phyloP scores from a whole-genome alignment of 2,113 vertebrate genomes.

The Petaurus breviceps region DNA sequence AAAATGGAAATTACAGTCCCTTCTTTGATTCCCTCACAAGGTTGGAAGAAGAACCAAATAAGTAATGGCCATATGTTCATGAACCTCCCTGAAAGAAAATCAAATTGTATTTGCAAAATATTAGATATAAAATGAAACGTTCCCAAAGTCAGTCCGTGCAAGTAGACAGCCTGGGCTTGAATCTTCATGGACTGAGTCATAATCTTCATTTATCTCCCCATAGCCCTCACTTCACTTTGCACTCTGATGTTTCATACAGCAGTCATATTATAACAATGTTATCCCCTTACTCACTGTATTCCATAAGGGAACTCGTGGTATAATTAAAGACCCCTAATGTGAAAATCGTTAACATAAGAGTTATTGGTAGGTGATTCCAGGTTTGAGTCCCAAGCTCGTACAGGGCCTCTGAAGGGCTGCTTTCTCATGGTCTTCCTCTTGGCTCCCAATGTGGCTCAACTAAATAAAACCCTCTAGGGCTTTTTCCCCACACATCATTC shows the following conservation, averaged over 20 bases:
- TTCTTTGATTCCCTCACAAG: background rate
- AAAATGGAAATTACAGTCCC: background rate
- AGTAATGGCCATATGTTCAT: background rate
- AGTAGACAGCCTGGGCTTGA: background rate
- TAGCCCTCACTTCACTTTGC: background rate
- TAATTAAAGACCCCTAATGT: background rate
- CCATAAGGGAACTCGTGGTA: background rate
- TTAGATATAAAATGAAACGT: background rate
- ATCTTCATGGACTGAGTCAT: background rate
- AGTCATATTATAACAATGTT: background rate
- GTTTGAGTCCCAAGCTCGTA: background rate
- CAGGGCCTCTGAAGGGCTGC: background rate
- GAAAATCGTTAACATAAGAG: background rate
- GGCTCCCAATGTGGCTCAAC: background rate
- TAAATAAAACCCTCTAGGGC: background rate
- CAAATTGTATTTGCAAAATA: background rate
- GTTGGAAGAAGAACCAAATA: background rate
- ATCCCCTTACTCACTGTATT: background rate
- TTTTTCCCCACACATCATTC: background rate
- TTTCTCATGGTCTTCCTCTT: background rate
- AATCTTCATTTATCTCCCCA: background rate
- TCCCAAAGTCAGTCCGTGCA: background rate
- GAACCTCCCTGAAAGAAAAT: background rate
- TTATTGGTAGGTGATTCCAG: background rate
- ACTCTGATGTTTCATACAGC: background rate